These are phyloP conservation scores for Oryzias curvinotus DNA, from an alignment of 2,113 vertebrate genomes.

Conservation along the genomic window DNA sequence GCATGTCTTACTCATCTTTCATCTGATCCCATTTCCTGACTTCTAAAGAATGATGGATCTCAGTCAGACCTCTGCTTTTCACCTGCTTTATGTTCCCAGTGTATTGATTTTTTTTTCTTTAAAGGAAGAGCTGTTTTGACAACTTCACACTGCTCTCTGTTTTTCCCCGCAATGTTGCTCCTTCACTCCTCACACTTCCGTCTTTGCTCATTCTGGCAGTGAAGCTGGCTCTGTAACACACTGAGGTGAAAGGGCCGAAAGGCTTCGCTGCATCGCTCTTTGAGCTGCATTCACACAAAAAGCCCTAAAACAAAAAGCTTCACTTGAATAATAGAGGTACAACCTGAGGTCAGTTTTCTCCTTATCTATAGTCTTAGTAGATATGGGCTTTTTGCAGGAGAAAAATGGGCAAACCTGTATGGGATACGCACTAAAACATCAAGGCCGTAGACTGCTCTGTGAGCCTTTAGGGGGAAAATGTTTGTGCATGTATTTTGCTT, in stretches of 20 bases:
- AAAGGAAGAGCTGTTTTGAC: conserved; percentile 66
- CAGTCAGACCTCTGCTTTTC: conserved; percentile 54
- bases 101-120: conserved; percentile 34
- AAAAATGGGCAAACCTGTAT: no score
- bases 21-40: conserved; percentile 67
- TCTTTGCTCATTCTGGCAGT: conserved; percentile 11
- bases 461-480: no score
- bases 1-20: conserved; percentile 50
- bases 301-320: no score
- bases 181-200: conserved; percentile 4
- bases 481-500: no score
- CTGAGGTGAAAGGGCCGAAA: conserved; percentile 27
- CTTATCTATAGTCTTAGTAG: no score
- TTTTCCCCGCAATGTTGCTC: conserved; percentile 30
- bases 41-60: conserved; percentile 57
- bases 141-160: conserved; percentile 61
- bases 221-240: conserved; percentile 52
- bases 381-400: no score
- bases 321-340: no score
- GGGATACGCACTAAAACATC: no score
- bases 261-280: conserved; percentile 26
- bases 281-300: conserved; percentile 32
- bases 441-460: no score
- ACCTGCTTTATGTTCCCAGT: conserved; percentile 42
- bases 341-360: no score